Evolutionary conservation across 2,888 invertebrate genomes (phyloP), one percentile per base, ranked within the genome.

Genomic region (Stenolophus ochropezus): DNA sequence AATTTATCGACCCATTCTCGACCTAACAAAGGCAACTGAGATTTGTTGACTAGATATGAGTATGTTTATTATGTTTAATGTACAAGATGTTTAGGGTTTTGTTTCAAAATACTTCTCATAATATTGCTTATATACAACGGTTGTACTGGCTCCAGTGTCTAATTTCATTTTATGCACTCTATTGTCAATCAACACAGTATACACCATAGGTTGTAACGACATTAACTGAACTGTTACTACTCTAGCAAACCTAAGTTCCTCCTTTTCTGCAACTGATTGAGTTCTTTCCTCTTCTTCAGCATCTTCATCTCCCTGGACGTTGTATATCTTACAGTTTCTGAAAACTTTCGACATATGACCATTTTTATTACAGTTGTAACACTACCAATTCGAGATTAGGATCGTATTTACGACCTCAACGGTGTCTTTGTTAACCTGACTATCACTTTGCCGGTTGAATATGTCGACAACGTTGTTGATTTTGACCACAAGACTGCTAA

Each of bases 291-390:
- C n/a, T 69, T 78, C 65, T 78, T 75, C 78, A 14, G 53, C 27
- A 75, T 6, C 8, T 20, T 4, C 11, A 73, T 78, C 25, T 73
- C 25, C 25, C 21, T 78, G 14, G 14, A 27, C 27, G 8, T 65
- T 69, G 8, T 8, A 8, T 8, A 33, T 8, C 4, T 4, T 4
- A 33, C 33, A 8, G 4, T 4, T 5, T n/a, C 42, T 61, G 42
- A 65, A 78, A 18, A 78, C 42, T 33, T 33, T 75, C 11, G 33
- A 71, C 5, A 47, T 75, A 14, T 78, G 78, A n/a, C 78, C 69
- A 21, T 74, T 78, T 42, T 47, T 69, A 11, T 78, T 16, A 69
- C 78, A 78, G 8, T 11, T 11, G 14, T 18, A 78, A 42, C 78
- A 78, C 21, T 78, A 65, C 78, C 78, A 78, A 11, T 78, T 18